These are phyloP conservation scores for Anarhynchus alexandrinus DNA, from an alignment of 2,113 vertebrate species.

Conservation along the genomic window DNA sequence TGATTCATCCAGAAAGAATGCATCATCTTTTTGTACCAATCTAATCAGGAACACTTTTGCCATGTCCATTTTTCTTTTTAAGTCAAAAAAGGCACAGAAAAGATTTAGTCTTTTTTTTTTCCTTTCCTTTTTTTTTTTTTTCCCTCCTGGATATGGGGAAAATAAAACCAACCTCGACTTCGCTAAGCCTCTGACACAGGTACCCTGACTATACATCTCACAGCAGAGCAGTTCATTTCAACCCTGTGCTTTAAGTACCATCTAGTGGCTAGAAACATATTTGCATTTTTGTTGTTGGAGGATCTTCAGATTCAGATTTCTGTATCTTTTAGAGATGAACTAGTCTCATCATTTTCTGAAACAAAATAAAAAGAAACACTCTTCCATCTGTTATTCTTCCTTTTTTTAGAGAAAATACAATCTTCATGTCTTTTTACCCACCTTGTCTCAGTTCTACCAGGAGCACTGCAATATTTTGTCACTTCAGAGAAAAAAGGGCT, in stretches of 20 bases:
- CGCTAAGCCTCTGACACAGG: background rate
- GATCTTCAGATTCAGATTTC: background rate
- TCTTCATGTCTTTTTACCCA: background rate
- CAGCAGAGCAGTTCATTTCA: background rate
- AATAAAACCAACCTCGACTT: slow-evolving; percentile 41
- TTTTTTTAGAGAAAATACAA: background rate
- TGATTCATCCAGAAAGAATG: slow-evolving; percentile 73
- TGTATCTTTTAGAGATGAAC: background rate
- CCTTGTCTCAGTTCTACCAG: background rate
- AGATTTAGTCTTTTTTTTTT: slow-evolving; percentile 40
- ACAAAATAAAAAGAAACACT: background rate
- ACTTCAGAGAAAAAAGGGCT: background rate
- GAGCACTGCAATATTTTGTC: background rate
- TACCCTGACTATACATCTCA: background rate
- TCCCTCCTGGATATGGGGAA: background rate
- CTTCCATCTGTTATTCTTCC: background rate
- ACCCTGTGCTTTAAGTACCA: slow-evolving; percentile 74
- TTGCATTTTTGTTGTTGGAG: background rate
- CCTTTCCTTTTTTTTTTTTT: background rate
- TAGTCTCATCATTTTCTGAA: background rate
- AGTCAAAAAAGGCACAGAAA: slow-evolving; percentile 59
- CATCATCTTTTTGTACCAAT: slow-evolving; percentile 73
- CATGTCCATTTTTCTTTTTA: slow-evolving; percentile 76
- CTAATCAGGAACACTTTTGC: slow-evolving; percentile 75
- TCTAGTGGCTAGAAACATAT: slow-evolving; percentile 65